Conservation (phyloP, 2,888 invertebrate species). For the Isotomurus palustris region DNA sequence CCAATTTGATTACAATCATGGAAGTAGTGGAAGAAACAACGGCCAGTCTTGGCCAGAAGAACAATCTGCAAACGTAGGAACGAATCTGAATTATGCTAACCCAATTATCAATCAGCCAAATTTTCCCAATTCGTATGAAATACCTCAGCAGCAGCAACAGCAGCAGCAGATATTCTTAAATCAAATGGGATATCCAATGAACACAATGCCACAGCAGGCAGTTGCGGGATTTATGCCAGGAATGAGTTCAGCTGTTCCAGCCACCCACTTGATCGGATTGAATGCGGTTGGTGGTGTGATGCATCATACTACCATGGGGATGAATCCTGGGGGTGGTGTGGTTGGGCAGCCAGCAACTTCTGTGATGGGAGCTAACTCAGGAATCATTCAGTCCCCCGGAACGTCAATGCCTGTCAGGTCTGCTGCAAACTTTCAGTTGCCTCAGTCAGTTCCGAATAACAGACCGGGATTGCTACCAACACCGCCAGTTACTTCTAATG, state of each 20-base stretch:
- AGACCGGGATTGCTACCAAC: not conserved
- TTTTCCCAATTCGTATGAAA: not conserved
- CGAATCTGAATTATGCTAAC: too few species aligned
- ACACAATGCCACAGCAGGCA: too few species aligned
- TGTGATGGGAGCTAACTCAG: too few species aligned
- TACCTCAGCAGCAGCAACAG: not conserved
- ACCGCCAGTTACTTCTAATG: not conserved
- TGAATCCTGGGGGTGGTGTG: too few species aligned
- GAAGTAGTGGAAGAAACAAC: not conserved
- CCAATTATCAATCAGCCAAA: not conserved
- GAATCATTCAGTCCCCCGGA: conserved; percentile 19
- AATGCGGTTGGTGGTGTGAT: not conserved
- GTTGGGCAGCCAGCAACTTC: too few species aligned
- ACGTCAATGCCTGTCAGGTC: too few species aligned
- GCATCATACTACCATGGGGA: not conserved
- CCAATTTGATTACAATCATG: conserved; percentile 19
- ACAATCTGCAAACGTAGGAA: too few species aligned
- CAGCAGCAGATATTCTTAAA: not conserved
- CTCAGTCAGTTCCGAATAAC: not conserved
- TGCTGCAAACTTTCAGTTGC: conserved; percentile 2
- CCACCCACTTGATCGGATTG: not conserved
- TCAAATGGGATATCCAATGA: too few species aligned
- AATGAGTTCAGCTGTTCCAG: too few species aligned
- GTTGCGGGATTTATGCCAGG: too few species aligned
- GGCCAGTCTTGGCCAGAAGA: not conserved